Conservation (phyloP, 2,888 invertebrate genomes). For the Morinoia aosen region DNA sequence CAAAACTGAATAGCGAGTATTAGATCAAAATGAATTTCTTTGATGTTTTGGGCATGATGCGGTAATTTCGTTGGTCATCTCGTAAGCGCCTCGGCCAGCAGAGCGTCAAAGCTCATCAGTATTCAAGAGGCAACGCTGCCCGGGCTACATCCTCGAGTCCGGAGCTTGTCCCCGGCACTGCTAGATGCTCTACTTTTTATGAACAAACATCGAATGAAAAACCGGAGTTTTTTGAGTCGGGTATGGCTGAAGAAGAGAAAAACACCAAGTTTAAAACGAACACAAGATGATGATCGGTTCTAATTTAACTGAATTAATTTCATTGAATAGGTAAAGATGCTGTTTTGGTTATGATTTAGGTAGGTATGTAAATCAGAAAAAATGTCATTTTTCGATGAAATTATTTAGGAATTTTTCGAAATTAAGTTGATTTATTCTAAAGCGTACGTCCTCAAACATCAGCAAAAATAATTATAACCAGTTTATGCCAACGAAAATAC, state of each 20-base stretch:
- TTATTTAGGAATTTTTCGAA: no score
- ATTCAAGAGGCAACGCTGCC: not conserved
- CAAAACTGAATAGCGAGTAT: not conserved
- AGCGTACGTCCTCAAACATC: no score
- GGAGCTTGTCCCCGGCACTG: not conserved
- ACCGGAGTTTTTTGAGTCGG: not conserved
- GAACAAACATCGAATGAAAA: not conserved
- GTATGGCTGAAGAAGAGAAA: not conserved
- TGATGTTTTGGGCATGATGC: not conserved
- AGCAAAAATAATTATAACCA: no score
- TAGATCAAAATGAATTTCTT: not conserved
- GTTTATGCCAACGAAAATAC: no score
- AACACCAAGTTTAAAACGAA: not conserved
- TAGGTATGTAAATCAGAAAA: no score
- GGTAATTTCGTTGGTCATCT: not conserved
- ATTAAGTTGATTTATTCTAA: no score
- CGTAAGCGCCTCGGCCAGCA: not conserved
- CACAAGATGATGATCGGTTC: not conserved
- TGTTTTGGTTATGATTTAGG: not conserved
- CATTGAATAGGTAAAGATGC: not conserved
- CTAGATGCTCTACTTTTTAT: not conserved
- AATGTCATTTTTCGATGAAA: no score
- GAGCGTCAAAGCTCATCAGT: not conserved
- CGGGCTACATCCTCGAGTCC: not conserved
- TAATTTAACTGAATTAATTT: not conserved